A percentile compares a stretch with the other conserved stretches of the same genome.
phyloP scores from a whole-genome alignment of 2,113 vertebrate species.

The Melospiza melodia region DNA sequence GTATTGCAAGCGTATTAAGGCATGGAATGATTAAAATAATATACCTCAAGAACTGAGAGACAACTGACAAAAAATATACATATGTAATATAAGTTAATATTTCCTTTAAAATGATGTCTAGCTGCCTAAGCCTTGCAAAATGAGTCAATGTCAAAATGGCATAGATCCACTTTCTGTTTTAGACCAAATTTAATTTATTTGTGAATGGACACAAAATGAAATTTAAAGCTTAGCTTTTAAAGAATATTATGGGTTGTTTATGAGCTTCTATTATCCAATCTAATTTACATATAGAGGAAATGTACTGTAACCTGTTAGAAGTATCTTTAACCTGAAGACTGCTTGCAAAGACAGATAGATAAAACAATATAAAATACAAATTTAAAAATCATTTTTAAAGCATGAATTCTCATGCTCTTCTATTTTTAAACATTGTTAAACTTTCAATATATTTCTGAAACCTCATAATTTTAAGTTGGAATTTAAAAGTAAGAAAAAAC shows the following conservation, averaged over 20 bases:
- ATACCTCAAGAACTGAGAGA: slow-evolving; percentile 96
- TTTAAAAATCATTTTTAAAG: slow-evolving; percentile 99
- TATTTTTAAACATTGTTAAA: slow-evolving; percentile 93
- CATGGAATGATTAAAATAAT: slow-evolving; percentile 99
- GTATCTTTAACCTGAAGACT: slow-evolving; percentile 97
- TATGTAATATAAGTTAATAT: slow-evolving; percentile 96
- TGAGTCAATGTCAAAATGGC: slow-evolving; percentile 85
- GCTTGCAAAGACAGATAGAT: slow-evolving; percentile 96
- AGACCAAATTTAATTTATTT: slow-evolving; percentile 86
- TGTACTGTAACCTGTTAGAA: slow-evolving; percentile 94
- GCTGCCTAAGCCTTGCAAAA: slow-evolving; percentile 98
- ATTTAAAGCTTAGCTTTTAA: slow-evolving; percentile 96
- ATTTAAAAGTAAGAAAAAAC: slow-evolving; percentile 95
- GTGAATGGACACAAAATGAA: slow-evolving; percentile 88
- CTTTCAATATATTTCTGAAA: slow-evolving; percentile 98
- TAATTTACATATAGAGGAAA: slow-evolving; percentile 96
- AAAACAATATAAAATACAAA: slow-evolving; percentile 99
- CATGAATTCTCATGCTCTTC: slow-evolving; percentile 96
- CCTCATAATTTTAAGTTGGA: slow-evolving; percentile 96
- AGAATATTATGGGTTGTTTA: slow-evolving; percentile 87
- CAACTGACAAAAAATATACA: slow-evolving; percentile 93
- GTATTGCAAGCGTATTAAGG: slow-evolving; percentile 97
- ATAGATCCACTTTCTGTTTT: slow-evolving; percentile 83
- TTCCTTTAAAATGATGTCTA: slow-evolving; percentile 97
- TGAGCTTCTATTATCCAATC: slow-evolving; percentile 93